Percentiles rank a stretch among this genome's conserved stretches.
These are phyloP conservation scores for Malurus alboscapulatus DNA, from an alignment of 2,113 vertebrate species.

Conservation along the genomic window DNA sequence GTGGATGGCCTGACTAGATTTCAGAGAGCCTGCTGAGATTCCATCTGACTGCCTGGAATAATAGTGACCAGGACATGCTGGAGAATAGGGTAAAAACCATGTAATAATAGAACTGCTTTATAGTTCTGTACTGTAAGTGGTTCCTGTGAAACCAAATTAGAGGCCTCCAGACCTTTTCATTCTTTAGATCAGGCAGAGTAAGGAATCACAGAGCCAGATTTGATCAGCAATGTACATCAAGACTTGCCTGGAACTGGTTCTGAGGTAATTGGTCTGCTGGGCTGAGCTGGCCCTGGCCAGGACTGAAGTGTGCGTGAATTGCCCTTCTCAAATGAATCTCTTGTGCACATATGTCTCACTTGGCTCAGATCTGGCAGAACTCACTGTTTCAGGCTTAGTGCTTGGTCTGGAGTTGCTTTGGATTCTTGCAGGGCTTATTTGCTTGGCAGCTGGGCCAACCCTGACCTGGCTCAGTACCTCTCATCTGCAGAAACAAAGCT, in stretches of 20 bases:
- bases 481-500: constrained; percentile 18
- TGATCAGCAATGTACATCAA: not conserved
- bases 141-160: not conserved
- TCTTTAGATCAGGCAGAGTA: not conserved
- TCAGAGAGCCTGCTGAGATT: not conserved
- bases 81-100: not conserved
- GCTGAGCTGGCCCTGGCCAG: not conserved
- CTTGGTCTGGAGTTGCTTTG: not conserved
- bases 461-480: constrained; percentile 9
- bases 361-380: constrained; percentile 11
- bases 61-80: not conserved
- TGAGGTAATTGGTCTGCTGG: not conserved
- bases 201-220: not conserved
- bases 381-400: constrained; percentile 4
- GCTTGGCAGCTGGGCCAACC: constrained; percentile 17
- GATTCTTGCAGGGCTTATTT: constrained; percentile 34
- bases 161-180: not conserved
- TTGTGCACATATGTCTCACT: not conserved
- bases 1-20: not conserved
- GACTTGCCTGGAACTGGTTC: not conserved
- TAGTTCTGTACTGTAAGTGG: not conserved
- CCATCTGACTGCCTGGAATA: not conserved
- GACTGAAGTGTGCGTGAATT: not conserved
- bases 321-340: not conserved
- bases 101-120: not conserved